phyloP scores from a whole-genome alignment of 2,113 vertebrate genomes.

The Anolis sagrei region DNA sequence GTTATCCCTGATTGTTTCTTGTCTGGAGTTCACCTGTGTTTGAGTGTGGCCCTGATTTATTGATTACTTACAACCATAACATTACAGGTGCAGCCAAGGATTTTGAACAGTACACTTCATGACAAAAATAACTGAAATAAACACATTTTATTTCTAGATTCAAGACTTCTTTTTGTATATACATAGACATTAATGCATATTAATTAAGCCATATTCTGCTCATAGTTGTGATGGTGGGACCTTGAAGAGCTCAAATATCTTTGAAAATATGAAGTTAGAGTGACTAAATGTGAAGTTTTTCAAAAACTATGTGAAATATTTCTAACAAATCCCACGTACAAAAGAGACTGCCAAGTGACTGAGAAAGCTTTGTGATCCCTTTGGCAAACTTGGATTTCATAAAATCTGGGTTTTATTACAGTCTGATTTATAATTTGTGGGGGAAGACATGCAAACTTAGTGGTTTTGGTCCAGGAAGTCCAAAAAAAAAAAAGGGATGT shows the following conservation, averaged over 20 bases:
- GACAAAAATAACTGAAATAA: neutral
- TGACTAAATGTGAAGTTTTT: neutral
- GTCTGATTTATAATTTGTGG: neutral
- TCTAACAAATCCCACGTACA: slow-evolving; percentile 6
- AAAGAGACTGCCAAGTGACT: neutral
- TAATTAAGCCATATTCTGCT: neutral
- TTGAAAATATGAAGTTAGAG: neutral
- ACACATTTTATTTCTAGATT: neutral
- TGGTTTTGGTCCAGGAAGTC: neutral
- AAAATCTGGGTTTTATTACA: slow-evolving; percentile 16
- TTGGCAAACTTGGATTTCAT: slow-evolving; percentile 7
- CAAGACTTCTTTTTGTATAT: neutral
- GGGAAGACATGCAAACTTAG: slow-evolving; percentile 1
- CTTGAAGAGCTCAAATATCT: neutral
- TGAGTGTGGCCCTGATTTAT: too few species aligned
- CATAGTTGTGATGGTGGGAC: neutral
- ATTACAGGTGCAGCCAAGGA: neutral
- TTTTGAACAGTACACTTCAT: neutral
- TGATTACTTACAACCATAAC: neutral
- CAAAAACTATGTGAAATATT: neutral
- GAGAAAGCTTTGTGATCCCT: slow-evolving; percentile 5
- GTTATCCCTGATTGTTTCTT: too few species aligned
- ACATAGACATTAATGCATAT: neutral
- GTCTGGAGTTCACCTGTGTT: too few species aligned
- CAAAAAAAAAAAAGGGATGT: neutral